Evolutionary conservation across 53 echinoderm and acorn worm species (phyloP), one percentile per base, ranked within the genome.

Genomic region (Patiria pectinifera): DNA sequence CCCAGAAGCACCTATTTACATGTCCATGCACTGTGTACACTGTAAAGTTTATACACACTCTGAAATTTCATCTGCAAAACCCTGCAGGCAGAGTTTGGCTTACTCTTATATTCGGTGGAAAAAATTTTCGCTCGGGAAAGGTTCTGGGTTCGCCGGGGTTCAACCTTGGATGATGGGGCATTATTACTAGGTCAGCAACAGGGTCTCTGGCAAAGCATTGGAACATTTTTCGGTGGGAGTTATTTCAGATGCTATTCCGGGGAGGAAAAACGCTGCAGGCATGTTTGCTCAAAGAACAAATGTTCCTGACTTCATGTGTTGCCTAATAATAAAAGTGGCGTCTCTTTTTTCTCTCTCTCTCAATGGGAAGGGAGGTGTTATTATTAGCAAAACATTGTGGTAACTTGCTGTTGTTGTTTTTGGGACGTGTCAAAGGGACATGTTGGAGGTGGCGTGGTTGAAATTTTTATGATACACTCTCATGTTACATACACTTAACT

Each of bases 21-120:
- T 90, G 90, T 80, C 80, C 90, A 81, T 90, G 77, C 90, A 90
- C 90, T 90, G 90, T 90, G 90, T 90, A 90, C 69, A 90, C 90
- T 81, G 90, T 69, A 81, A 80, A 90, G 90, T 90, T 90, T 90
- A 90, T 63, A 90, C 77, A 90, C 62, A 90, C 79, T 90, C 79
- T 90, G 90, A 80, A 90, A 90, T 90, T 90, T 90, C 90, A 90
- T 90, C 90, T 90, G 19, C 43, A 2, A n/a, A 47, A 26, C 66
- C 84, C 90, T 81, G 66, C 80, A 90, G 90, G 90, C 90, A 21
- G 45, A 80, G 90, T 80, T 80, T 90, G 69, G 80, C 77, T 90
- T 90, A 90, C 90, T 80, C 90, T 88, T 78, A 69, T 85, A 76
- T 77, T 77, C 60, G 26, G 13, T 15, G 62, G 89, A n/a, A 60